Conservation (phyloP, 2,797 vertebrate genomes). For the Sylvia borin region DNA sequence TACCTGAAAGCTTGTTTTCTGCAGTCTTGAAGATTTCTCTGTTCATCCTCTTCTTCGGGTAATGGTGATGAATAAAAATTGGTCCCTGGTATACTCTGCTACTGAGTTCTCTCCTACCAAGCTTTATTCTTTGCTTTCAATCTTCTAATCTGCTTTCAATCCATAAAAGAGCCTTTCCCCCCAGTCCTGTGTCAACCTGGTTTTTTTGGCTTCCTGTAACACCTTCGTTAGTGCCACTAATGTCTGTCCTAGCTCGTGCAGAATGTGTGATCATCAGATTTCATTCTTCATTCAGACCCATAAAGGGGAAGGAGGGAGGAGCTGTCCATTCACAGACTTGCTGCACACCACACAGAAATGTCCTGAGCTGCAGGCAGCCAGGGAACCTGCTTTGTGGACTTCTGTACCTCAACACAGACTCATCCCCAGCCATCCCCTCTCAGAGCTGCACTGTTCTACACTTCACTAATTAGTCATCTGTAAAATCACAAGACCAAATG, state of each 20-base stretch:
- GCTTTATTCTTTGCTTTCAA: neutral
- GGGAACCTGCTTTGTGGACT: neutral
- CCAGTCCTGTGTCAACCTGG: neutral
- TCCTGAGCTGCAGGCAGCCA: neutral
- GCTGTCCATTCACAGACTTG: neutral
- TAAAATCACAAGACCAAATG: neutral
- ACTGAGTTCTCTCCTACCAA: neutral
- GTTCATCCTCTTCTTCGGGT: neutral
- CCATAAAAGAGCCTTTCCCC: neutral
- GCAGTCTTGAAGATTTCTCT: neutral
- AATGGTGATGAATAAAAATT: neutral
- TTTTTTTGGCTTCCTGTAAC: neutral
- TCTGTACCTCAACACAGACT: neutral
- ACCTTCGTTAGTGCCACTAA: neutral
- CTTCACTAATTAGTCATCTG: neutral
- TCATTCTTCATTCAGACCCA: neutral
- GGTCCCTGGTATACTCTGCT: neutral
- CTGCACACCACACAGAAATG: neutral
- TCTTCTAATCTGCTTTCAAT: neutral
- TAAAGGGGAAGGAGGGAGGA: neutral
- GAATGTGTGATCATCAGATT: fast-evolving
- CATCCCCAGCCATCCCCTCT: neutral
- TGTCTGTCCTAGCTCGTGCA: neutral
- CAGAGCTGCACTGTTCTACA: neutral
- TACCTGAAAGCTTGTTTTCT: neutral